Conservation (phyloP, 2,113 vertebrate species). For the Sterrhoptilus dennistouni region DNA sequence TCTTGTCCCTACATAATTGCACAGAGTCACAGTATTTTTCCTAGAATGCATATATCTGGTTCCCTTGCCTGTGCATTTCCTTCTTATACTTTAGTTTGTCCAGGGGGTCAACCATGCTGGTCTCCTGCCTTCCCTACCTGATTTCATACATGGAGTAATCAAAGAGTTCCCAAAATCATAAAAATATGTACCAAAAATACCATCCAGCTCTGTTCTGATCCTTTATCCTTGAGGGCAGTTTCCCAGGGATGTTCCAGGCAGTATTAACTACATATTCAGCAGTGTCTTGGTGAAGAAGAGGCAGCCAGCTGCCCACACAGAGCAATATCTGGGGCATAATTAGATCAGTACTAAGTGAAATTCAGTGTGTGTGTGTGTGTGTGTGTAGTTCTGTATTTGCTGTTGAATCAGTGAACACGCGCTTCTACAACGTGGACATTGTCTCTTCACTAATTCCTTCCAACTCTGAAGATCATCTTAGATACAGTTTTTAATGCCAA, state of each 20-base stretch:
- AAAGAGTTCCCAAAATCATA: background rate
- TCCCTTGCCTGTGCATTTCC: background rate
- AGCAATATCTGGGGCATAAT: background rate
- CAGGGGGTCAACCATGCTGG: background rate
- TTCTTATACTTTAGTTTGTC: background rate
- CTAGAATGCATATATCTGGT: background rate
- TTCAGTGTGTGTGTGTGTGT: background rate
- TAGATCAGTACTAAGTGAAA: background rate
- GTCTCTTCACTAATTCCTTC: background rate
- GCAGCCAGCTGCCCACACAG: background rate
- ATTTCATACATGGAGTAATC: background rate
- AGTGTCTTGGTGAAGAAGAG: background rate
- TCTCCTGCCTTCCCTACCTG: background rate
- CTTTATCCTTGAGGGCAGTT: background rate
- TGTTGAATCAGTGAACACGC: background rate
- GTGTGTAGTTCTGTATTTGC: background rate
- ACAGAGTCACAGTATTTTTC: background rate
- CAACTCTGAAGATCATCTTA: background rate
- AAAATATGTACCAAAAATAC: background rate
- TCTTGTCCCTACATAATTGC: background rate
- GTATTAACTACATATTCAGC: background rate
- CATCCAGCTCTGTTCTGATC: background rate
- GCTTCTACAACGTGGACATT: background rate
- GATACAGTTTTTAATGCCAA: background rate
- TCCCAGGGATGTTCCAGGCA: background rate